A percentile compares a stretch with the other conserved stretches of the same genome.
phyloP scores from a whole-genome alignment of 1,140 invertebrate species.

The Lycorma delicatula region DNA sequence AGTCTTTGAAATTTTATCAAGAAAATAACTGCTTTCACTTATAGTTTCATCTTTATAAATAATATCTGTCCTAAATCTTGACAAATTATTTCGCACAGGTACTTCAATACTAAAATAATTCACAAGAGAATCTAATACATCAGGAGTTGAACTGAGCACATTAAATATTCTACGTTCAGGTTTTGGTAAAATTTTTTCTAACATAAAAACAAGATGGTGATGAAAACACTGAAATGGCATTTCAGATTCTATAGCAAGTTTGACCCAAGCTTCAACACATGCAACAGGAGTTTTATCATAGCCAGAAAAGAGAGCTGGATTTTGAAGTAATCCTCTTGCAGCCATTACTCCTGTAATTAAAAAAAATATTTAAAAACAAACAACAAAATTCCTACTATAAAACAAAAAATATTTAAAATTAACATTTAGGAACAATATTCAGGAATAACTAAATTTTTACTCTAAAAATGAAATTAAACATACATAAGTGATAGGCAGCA shows the following conservation, averaged over 20 bases:
- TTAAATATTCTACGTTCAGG: constrained; percentile 68
- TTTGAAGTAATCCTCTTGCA: constrained; percentile 79
- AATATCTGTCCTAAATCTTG: not conserved
- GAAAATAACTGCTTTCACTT: not conserved
- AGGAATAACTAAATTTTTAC: too few species aligned
- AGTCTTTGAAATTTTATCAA: not conserved
- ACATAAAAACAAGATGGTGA: constrained; percentile 91
- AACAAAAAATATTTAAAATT: too few species aligned
- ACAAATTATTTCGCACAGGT: not conserved
- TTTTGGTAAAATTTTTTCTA: constrained; percentile 66
- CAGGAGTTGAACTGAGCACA: constrained; percentile 54
- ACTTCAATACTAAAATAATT: constrained; percentile 18
- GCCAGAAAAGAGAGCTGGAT: constrained; percentile 81
- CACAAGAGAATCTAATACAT: constrained; percentile 60
- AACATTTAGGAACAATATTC: too few species aligned
- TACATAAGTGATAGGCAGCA: too few species aligned
- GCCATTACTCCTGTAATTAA: constrained; percentile 65
- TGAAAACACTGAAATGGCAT: constrained; percentile 75
- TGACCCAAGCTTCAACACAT: constrained; percentile 82
- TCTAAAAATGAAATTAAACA: too few species aligned
- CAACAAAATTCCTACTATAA: too few species aligned
- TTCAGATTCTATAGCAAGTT: constrained; percentile 51
- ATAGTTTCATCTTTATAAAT: not conserved
- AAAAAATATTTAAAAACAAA: too few species aligned
- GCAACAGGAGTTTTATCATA: constrained; percentile 54